Evolutionary conservation across 2,797 vertebrate genomes (phyloP), one percentile per base, ranked within the genome.

Genomic region (Chaunax sp.): DNA sequence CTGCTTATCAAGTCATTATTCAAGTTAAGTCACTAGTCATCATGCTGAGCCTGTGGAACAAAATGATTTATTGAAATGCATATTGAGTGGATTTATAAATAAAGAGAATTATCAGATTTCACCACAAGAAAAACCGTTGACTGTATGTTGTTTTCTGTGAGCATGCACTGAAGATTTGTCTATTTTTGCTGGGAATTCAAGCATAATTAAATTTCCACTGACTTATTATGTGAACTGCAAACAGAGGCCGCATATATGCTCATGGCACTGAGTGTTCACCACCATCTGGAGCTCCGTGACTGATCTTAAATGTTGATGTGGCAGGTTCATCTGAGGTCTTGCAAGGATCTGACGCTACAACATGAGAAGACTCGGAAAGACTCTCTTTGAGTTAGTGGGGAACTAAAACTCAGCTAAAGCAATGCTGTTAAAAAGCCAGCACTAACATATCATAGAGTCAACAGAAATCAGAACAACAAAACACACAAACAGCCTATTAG

Each of bases 261-360:
- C 53, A 64, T 57, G 80, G 79, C 77, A 68, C 70, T 60, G 59
- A 41, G 63, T 51, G 58, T 74, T 82, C 61, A 47, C 35, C 30
- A 62, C 83, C 87, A 90, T 90, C 83, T 92, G 82, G 55, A 74
- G 81, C 64, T 50, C 66, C 16, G 22, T 72, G 69, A 56, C 64
- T 75, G 61, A 38, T 43, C 18, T 75, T 64, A 69, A 84, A 80
- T 80, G 72, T 80, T 70, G 52, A 70, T 64, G 76, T 66, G 67
- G 71, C 53, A 76, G 80, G 81, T 81, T 87, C 65, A 88, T 44
- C 28, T 41, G 72, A 66, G 83, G 74, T 79, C 75, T 75, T 68
- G 20, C 16, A 20, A 76, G 47, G 76, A 65, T 83, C 57, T 80
- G 69, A 84, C 5, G 56, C 30, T 43, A 61, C 26, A 53, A 57